Conservation (phyloP, 2,113 vertebrate species). For the Rhipidura dahli region DNA sequence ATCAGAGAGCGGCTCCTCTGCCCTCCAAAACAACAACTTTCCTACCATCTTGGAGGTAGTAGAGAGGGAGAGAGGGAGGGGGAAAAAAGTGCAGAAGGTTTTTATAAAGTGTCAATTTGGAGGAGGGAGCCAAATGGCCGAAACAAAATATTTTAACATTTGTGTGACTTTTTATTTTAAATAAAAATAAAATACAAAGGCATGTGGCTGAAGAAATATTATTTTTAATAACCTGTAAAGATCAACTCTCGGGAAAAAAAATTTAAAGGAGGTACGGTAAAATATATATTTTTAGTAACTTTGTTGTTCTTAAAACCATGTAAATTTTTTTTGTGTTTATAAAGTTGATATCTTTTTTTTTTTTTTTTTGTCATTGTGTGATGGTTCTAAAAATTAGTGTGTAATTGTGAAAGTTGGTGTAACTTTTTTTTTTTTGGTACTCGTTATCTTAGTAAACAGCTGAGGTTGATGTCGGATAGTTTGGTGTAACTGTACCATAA, state of each 20-base stretch:
- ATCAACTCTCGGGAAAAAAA: constrained; percentile 10
- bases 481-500: neutral
- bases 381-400: neutral
- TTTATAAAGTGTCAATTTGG: constrained; percentile 45
- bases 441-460: neutral
- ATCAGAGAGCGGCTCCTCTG: constrained; percentile 80
- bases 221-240: constrained; percentile 27
- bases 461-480: neutral
- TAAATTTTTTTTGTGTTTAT: neutral
- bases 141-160: neutral
- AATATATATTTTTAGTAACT: neutral
- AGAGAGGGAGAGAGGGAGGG: constrained; percentile 51
- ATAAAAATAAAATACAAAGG: constrained; percentile 7
- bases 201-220: neutral
- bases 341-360: neutral
- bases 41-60: constrained; percentile 95
- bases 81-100: constrained; percentile 38
- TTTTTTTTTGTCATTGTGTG: neutral
- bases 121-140: neutral
- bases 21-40: constrained; percentile 94
- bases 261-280: constrained; percentile 17
- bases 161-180: neutral
- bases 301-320: neutral
- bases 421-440: neutral
- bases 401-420: constrained; percentile 9